phyloP scores from a whole-genome alignment of 2,113 vertebrate species.

The Manacus vitellinus region DNA sequence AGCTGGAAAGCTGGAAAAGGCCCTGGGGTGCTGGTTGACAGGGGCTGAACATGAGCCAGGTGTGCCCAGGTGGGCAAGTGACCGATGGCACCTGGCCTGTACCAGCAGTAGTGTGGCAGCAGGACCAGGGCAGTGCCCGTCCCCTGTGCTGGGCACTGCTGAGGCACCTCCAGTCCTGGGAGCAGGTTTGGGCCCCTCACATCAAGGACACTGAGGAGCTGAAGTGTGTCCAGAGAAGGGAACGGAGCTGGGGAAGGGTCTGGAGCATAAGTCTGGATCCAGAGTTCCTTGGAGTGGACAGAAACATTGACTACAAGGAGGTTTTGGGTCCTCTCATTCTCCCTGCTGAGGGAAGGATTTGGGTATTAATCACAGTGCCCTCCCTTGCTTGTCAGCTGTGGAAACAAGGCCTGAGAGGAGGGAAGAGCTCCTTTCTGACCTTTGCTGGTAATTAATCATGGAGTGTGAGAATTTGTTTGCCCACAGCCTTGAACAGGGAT shows the following conservation, averaged over 20 bases:
- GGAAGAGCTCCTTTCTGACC: neutral
- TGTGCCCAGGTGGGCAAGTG: neutral
- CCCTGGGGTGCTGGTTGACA: accelerated
- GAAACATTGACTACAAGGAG: neutral
- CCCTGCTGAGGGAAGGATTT: neutral
- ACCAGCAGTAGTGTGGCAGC: neutral
- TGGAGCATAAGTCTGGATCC: neutral
- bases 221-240: neutral
- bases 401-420: neutral
- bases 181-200: neutral
- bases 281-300: accelerated
- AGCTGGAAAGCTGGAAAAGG: neutral
- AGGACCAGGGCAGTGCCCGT: neutral
- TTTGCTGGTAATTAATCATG: neutral
- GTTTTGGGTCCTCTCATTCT: neutral
- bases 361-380: neutral
- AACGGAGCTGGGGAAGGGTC: accelerated
- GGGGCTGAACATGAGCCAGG: neutral
- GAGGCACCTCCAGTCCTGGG: neutral
- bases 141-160: neutral
- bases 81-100: neutral
- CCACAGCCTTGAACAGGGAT: neutral
- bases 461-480: neutral
- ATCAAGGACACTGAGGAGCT: neutral
- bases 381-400: neutral